Percentiles rank a stretch among this genome's conserved stretches.
Conservation (phyloP, 2,888 invertebrate genomes). For the Mythimna loreyi region DNA sequence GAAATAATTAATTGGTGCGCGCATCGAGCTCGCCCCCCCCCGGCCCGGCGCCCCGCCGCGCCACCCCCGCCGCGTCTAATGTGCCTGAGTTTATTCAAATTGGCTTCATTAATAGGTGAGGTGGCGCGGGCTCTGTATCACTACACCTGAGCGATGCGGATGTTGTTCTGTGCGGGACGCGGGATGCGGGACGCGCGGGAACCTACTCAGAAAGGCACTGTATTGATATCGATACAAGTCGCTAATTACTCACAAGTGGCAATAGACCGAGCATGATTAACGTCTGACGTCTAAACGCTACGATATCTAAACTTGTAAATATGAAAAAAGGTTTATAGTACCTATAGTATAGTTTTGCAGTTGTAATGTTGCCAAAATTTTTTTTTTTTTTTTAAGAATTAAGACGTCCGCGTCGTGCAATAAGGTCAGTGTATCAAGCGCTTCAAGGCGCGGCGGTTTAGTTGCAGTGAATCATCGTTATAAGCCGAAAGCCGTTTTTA, state of each 20-base stretch:
- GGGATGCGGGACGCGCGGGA: background rate
- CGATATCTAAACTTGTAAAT: conserved; percentile 5
- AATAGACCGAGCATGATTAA: background rate
- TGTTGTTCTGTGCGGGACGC: conserved; percentile 15
- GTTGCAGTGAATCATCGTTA: conserved; percentile 39
- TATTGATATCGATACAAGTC: background rate
- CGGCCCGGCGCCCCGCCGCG: conserved; percentile 11
- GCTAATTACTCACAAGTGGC: conserved; percentile 2
- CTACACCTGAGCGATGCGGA: conserved; percentile 19
- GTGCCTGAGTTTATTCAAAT: conserved; percentile 75
- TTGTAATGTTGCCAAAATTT: background rate
- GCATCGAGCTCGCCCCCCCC: conserved; percentile 33
- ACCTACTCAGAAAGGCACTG: background rate
- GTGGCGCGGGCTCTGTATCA: conserved; percentile 18
- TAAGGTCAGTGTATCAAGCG: conserved; percentile 22
- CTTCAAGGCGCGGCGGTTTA: conserved; percentile 20
- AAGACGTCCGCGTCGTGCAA: conserved; percentile 14
- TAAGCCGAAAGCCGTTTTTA: conserved; percentile 24
- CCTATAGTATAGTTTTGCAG: background rate
- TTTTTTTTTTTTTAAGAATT: background rate
- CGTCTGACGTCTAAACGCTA: background rate
- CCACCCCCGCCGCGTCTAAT: conserved; percentile 58
- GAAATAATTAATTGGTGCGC: conserved; percentile 82
- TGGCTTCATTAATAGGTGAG: conserved; percentile 74
- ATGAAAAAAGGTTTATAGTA: no score